Conservation (phyloP, 2,888 invertebrate species). For the Brassicogethes aeneus region DNA sequence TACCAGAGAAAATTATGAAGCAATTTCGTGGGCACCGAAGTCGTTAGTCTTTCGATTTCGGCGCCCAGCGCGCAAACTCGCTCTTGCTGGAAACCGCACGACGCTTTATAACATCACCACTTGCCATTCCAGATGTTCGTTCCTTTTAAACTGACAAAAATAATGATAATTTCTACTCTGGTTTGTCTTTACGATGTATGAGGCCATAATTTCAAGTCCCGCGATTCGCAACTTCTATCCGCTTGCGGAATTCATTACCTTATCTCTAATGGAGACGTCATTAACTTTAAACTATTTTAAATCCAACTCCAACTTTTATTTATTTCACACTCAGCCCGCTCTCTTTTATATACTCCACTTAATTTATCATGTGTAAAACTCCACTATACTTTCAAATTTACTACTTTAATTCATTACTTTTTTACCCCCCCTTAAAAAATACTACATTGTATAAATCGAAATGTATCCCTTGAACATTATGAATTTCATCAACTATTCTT, state of each 20-base stretch:
- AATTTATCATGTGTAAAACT: no score
- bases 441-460: no score
- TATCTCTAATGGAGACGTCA: neutral
- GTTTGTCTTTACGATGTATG: slow-evolving; percentile 15
- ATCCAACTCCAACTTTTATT: neutral
- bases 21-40: slow-evolving; percentile 39
- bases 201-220: slow-evolving; percentile 7
- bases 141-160: slow-evolving; percentile 23
- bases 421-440: no score
- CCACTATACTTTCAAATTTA: no score
- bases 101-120: slow-evolving; percentile 27
- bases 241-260: neutral
- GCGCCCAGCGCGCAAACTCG: slow-evolving; percentile 1
- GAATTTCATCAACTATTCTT: no score
- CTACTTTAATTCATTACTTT: no score
- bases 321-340: neutral
- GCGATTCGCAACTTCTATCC: neutral
- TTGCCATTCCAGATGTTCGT: slow-evolving; percentile 25
- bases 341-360: no score
- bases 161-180: slow-evolving; percentile 18
- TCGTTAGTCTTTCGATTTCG: slow-evolving; percentile 35
- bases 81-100: slow-evolving; percentile 14
- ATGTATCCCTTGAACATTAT: no score
- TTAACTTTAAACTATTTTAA: neutral
- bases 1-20: slow-evolving; percentile 42